phyloP scores from a whole-genome alignment of 2,113 vertebrate genomes.

The Xenopus laevis region DNA sequence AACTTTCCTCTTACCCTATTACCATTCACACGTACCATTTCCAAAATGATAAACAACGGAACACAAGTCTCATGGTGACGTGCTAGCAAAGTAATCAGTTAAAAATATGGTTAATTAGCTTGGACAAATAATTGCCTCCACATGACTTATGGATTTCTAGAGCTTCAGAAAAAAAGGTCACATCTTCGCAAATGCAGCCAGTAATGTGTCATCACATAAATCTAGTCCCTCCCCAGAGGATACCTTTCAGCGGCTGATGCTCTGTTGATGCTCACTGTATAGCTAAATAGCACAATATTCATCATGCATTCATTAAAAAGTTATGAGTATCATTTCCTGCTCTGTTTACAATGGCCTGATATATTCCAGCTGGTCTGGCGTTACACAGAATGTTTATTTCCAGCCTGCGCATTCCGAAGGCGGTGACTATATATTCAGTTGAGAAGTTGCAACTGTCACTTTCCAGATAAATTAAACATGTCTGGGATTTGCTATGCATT shows the following conservation, averaged over 20 bases:
- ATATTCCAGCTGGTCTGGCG: conserved; percentile 4
- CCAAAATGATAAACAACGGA: conserved; percentile 16
- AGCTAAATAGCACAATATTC: conserved; percentile 15
- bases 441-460: conserved; percentile 16
- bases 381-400: conserved; percentile 22
- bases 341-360: conserved; percentile 20
- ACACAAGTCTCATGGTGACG: neutral
- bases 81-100: conserved; percentile 26
- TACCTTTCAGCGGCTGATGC: conserved; percentile 13
- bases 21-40: neutral
- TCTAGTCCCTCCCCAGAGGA: conserved; percentile 20
- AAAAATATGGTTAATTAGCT: conserved; percentile 43
- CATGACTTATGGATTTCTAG: conserved; percentile 38
- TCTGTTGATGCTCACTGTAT: conserved; percentile 4
- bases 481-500: neutral
- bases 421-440: conserved; percentile 12
- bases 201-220: conserved; percentile 34
- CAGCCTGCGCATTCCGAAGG: neutral
- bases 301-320: conserved; percentile 44
- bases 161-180: conserved; percentile 42
- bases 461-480: neutral
- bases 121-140: conserved; percentile 42
- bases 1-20: conserved; percentile 23
- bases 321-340: conserved; percentile 28
- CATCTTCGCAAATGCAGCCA: conserved; percentile 21